Evolutionary conservation across 1,140 invertebrate species (phyloP), one percentile per base, ranked within the genome.

Genomic region (Drosophila fuyamai): DNA sequence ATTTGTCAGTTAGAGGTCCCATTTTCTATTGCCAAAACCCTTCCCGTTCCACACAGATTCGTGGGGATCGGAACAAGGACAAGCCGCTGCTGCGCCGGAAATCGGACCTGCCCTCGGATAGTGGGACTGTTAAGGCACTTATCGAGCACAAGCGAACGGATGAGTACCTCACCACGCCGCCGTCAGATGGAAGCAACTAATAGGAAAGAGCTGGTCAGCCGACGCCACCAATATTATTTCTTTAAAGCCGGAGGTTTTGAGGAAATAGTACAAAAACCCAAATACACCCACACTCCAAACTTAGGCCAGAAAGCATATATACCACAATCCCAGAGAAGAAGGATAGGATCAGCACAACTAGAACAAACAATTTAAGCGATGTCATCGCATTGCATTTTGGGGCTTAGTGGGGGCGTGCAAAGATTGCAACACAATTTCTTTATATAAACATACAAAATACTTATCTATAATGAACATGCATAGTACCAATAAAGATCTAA

Each of bases 101-200:
- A 94, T 98, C 97, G 13, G 98, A 99, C 93, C 94, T 99, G 92
- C 98, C 98, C 29, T 96, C 98, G 90, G 98, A 99, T 94, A 95
- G 96, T 72, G 96, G 96, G 90, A 98, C 97, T 36, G 95, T 98
- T 80, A 96, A 96, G 91, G 97, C 97, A 73, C 94, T 99, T 62
- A 97, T 96, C 91, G 97, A 97, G 92, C 97, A 99, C 94, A 98
- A 98, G 93, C 94, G 97, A 83, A 95, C 97, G 66, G 98, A 98
- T 93, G 96, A 97, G 85, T 98, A 94, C 94, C 80, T 82, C 40
- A 95, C 98, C 67, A 94, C 95, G 53, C 96, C 97, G 50, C 96
- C 97, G 70, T 96, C 96, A 47, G 96, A 97, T 93, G 79, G 72
- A 18, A 90, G 68, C 60, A 90, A 80, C 68, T 90, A 58, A 56